Conservation (phyloP, 2,888 invertebrate genomes). For the Mactromeris polynyma region DNA sequence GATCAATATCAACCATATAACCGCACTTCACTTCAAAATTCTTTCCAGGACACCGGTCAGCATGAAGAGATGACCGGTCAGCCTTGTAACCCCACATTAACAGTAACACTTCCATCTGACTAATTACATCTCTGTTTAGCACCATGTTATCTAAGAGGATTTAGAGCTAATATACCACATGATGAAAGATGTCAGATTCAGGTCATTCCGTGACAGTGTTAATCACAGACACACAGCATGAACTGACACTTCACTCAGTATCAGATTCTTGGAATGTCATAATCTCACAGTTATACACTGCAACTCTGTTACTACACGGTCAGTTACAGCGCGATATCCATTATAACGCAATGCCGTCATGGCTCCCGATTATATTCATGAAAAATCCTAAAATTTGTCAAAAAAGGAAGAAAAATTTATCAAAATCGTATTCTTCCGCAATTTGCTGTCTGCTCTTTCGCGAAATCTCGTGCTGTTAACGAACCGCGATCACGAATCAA, state of each 20-base stretch:
- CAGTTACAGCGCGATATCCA: no score
- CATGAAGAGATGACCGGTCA: not conserved
- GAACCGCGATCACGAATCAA: no score
- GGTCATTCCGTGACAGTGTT: not conserved
- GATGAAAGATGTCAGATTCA: not conserved
- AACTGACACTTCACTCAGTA: not conserved
- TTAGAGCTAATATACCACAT: not conserved
- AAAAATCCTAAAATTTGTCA: no score
- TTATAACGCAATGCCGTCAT: no score
- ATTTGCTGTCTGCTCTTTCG: no score
- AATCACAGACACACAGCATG: not conserved
- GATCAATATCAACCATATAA: not conserved
- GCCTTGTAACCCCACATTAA: not conserved
- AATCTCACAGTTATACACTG: no score
- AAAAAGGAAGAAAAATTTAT: no score
- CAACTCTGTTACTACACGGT: no score
- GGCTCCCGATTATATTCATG: no score
- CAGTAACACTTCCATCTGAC: not conserved
- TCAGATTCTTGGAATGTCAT: not conserved
- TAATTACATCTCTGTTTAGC: not conserved
- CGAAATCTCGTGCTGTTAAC: no score
- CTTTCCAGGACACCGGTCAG: not conserved
- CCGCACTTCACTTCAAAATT: not conserved
- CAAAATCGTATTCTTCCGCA: no score
- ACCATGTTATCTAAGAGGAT: not conserved